Evolutionary conservation across 2,113 vertebrate species (phyloP).

Genomic region (Burhinus bistriatus): DNA sequence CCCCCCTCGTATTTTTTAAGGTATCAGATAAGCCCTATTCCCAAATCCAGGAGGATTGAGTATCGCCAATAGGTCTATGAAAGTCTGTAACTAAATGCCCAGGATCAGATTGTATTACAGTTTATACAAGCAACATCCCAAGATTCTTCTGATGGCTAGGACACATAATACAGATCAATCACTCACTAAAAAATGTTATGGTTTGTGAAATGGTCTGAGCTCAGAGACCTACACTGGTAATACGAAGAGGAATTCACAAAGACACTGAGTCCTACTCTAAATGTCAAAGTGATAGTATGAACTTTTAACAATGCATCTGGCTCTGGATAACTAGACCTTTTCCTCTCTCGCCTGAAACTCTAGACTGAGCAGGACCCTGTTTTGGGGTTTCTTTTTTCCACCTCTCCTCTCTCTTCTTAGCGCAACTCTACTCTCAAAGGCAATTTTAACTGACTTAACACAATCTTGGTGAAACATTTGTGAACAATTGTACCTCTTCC

Average conservation of each 20-base stretch:
- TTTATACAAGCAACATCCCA: slow-evolving; percentile 94
- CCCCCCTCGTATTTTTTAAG: slow-evolving; percentile 73
- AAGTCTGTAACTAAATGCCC: slow-evolving; percentile 88
- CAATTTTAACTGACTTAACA: slow-evolving; percentile 52
- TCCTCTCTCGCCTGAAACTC: slow-evolving; percentile 69
- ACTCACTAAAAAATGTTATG: slow-evolving; percentile 84
- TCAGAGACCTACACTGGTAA: slow-evolving; percentile 73
- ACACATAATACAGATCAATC: slow-evolving; percentile 91
- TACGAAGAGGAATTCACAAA: slow-evolving; percentile 80
- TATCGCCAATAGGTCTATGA: slow-evolving; percentile 95
- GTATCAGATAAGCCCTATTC: slow-evolving; percentile 95
- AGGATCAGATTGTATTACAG: slow-evolving; percentile 88
- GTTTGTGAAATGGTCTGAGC: slow-evolving; percentile 81
- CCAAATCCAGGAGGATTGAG: slow-evolving; percentile 93
- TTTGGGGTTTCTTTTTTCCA: slow-evolving; percentile 58
- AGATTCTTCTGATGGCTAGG: slow-evolving; percentile 91
- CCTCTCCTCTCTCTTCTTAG: slow-evolving; percentile 23
- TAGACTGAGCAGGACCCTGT: slow-evolving; percentile 61
- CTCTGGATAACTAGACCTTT: slow-evolving; percentile 70
- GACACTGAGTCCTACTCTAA: slow-evolving; percentile 74
- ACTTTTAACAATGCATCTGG: slow-evolving; percentile 77
- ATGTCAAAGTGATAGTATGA: slow-evolving; percentile 80
- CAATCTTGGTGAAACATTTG: not conserved
- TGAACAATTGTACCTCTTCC: slow-evolving; percentile 9
- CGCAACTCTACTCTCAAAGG: slow-evolving; percentile 43